Percentiles rank a stretch among this genome's conserved stretches.
Evolutionary conservation across 2,113 vertebrate genomes (phyloP).

Genomic region (Athene noctua): DNA sequence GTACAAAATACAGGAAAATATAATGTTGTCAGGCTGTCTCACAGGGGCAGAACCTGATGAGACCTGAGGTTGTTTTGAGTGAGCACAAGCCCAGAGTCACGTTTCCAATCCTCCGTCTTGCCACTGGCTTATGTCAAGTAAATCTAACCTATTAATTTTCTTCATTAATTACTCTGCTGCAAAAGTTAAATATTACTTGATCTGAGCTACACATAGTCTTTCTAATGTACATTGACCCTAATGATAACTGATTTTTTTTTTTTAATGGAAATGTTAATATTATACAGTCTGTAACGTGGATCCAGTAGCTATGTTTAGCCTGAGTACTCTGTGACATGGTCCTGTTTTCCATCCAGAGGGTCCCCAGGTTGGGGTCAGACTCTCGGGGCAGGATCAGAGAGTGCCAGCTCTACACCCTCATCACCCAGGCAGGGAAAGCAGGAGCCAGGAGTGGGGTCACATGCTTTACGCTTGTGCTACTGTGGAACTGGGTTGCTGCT

Average conservation of each 20-base stretch:
- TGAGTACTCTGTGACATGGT: background rate
- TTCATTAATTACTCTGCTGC: background rate
- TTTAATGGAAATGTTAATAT: background rate
- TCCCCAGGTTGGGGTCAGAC: background rate
- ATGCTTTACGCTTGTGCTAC: accelerated
- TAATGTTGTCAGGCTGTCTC: background rate
- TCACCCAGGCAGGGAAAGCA: background rate
- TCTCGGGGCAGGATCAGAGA: background rate
- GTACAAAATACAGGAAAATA: background rate
- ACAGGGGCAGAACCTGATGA: background rate
- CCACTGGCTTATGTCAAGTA: background rate
- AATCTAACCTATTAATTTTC: background rate
- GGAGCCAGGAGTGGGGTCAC: background rate
- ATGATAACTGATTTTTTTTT: background rate
- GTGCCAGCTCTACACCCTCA: background rate
- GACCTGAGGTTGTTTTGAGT: background rate
- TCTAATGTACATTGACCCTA: background rate
- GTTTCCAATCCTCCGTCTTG: background rate
- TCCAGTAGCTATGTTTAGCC: background rate
- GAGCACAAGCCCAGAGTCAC: background rate
- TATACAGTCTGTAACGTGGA: background rate
- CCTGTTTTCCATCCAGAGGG: background rate
- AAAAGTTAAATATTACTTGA: background rate
- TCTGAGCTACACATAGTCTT: background rate
- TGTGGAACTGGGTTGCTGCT: background rate